Base-by-base conservation (phyloP, 1,140 invertebrate species). In the Telenomus remus region DNA sequence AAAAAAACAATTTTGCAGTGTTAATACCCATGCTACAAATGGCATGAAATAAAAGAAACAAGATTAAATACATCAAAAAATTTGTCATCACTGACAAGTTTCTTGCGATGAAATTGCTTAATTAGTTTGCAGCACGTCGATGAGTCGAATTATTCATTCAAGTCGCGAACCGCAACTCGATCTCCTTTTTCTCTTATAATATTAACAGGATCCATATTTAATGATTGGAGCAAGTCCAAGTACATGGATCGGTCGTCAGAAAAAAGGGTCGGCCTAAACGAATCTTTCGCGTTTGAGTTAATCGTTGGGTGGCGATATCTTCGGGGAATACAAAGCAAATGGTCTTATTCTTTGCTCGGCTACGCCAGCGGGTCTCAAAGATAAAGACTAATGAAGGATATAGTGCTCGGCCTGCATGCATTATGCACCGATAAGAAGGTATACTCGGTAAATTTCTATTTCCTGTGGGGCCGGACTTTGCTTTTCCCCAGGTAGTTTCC, bases 321-420 rank as follows among this genome's bases (percentile, higher is more conserved):
- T 27, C 7, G 37, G 73, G 66, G 73, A 76, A 76, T 76, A 70
- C 73, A 46, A 14, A 39, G 50, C 51, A 47, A 63, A 54, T 63
- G 55, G 73, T 16, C 65, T 64, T 68, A 64, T 76, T 76, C 61
- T 76, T 75, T 59, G 47, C 54, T 11, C 57, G 12, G 61, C 19
- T 74, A 50, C 43, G 55, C 50, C 66, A 13, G 54, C 48, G 34
- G 60, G 61, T 65, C 50, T 73, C 53, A 19, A 74, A 74, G 71
- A 74, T 74, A 75, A 68, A 68, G 71, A 51, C 63, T 75, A 75
- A 75, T 75, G 72, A 75, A 75, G 64, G 64, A 68, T 60, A 39
- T 57, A 61, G 64, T 63, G n/a, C 56, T 46, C 72, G 33, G 37
- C 63, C 57, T 27, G 72, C 43, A 69, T 75, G 59, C 72, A 75